Base-by-base conservation (phyloP, 2,797 vertebrate species). In the Melanotaenia maccullochi region DNA sequence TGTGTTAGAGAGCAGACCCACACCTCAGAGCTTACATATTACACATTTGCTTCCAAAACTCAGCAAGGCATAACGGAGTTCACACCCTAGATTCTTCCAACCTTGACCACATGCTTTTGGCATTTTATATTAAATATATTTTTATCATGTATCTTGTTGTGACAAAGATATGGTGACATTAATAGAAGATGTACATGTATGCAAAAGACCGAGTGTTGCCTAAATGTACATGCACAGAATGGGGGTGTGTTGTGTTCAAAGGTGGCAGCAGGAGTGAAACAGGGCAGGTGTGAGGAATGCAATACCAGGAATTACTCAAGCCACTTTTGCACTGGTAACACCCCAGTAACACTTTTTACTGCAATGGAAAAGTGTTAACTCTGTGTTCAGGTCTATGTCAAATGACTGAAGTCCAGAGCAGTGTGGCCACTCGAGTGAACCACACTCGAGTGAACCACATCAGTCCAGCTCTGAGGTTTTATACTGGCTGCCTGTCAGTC, bases 41-140 rank as follows among this genome's bases (percentile, higher is more conserved):
- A 28, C 52, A 57, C 55, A 57, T 78, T 42, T 69, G 71, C 61
- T 71, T 55, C 68, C 11, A 61, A 47, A 76, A 71, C 25, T 69
- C 49, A 71, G 55, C 33, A 58, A 60, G 52, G 56, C 59, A 65
- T 16, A 69, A 44, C 60, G 3, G 60, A 32, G 18, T 47, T 56
- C 57, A 60, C 62, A 58, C 58, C 73, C 65, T 47, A n/a, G n/a
- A 62, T 35, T 60, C 16, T 64, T 72, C 52, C 63, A 85, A 54
- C 74, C 71, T 71, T 35, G 76, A 83, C 76, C 58, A 49, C 66
- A 72, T 25, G 35, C 60, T 60, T 86, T 49, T 38, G 49, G 59
- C 73, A 18, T 42, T 42, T 42, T 44, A 44, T 8, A 20, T 7
- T 44, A 44, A 20, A 44, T 44, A 16, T 14, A 4, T 42, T 18